Evolutionary conservation across 30 jellyfish, hydroid and myxozoan genomes (phyloP), one percentile per base, ranked within the genome.

Genomic region (Clytia hemisphaerica): DNA sequence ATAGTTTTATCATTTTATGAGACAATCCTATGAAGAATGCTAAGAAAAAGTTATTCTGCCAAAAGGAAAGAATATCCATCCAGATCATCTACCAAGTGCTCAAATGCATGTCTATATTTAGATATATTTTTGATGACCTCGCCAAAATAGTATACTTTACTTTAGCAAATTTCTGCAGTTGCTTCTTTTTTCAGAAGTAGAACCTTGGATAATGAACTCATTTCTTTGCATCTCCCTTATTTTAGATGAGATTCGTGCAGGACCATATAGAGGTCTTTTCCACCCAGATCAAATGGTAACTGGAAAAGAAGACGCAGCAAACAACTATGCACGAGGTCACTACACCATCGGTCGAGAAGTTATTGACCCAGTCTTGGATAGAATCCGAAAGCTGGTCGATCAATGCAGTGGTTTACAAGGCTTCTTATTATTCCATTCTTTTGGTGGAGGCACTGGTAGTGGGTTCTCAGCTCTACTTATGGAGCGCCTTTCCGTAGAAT

Each of bases 371-470:
- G 76, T 62, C 24, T 28, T 62, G 21, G 65, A 40, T 40, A n/a
- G 28, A 36, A 30, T 62, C 24, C 30, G 28, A 37, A 62, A 37
- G 35, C 67, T 26, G 6, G 76, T 62, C 7, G 76, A 62, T 5
- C 30, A 21, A 15, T 62, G 76, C 76, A 42, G 35, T 62, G 76
- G 76, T 62, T 62, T 62, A 29, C 76, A 68, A 58, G 80, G 80
- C 21, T 68, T 68, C 27, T 33, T 68, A 5, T 24, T 68, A n/a
- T 27, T 18, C 33, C 80, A 68, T 26, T 68, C 80, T 18, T 58
- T 25, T 16, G 80, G 80, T 16, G 80, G 80, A 2, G 80, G 80
- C n/a, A 68, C 80, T 19, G 80, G 80, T 2, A 45, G 80, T 6
- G 80, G 80, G n/a, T 68, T 68, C 37, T 45, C 80, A 14, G 80